phyloP scores from a whole-genome alignment of 2,888 invertebrate species.

The Melieria crassipennis region DNA sequence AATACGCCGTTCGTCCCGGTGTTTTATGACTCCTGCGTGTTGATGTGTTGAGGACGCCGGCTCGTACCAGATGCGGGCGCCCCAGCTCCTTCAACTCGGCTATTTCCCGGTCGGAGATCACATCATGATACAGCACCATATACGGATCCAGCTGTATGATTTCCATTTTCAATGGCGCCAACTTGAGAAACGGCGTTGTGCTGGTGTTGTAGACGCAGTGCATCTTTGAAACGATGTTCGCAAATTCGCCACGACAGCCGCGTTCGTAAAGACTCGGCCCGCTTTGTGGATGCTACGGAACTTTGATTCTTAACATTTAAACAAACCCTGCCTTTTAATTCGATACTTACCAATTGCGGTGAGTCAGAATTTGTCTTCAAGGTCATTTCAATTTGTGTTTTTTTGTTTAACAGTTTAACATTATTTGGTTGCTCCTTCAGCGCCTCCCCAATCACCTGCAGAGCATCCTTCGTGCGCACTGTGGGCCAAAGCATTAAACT shows the following conservation, averaged over 20 bases:
- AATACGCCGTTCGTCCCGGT: slow-evolving; percentile 55
- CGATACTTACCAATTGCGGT: background rate
- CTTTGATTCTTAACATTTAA: no score
- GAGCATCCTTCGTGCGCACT: slow-evolving; percentile 46
- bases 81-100: slow-evolving; percentile 48
- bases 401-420: slow-evolving; percentile 46
- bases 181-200: slow-evolving; percentile 49
- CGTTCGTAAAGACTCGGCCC: slow-evolving; percentile 39
- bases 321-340: background rate
- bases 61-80: slow-evolving; percentile 49
- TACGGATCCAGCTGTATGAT: slow-evolving; percentile 54
- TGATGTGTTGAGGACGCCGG: slow-evolving; percentile 49
- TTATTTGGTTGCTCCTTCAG: slow-evolving; percentile 39
- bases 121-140: slow-evolving; percentile 58
- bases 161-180: slow-evolving; percentile 61
- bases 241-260: slow-evolving; percentile 56
- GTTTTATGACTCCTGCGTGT: slow-evolving; percentile 36
- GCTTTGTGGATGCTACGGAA: slow-evolving; percentile 17
- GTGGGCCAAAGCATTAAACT: background rate
- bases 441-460: slow-evolving; percentile 46
- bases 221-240: slow-evolving; percentile 38
- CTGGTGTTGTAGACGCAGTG: slow-evolving; percentile 57
- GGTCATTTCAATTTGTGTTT: slow-evolving; percentile 45
- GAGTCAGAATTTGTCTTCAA: background rate
- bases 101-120: slow-evolving; percentile 53